Conservation (phyloP, 2,888 invertebrate species). For the Bellardia bayeri region DNA sequence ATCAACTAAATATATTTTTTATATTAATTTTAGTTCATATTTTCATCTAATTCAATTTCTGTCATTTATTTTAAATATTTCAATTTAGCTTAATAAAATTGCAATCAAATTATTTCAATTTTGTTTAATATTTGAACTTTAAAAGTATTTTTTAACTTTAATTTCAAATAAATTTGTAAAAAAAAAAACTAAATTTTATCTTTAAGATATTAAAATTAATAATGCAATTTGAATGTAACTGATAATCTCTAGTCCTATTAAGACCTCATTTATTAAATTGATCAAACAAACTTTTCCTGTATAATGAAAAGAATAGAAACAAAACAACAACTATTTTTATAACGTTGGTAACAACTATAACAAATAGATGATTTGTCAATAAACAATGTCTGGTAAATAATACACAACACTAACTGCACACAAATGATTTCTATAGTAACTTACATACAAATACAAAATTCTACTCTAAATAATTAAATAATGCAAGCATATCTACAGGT, state of each 20-base stretch:
- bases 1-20: too few relatives aligned
- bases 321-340: constrained; percentile 53
- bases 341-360: constrained; percentile 76
- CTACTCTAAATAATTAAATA: background rate
- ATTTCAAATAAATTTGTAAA: too few relatives aligned
- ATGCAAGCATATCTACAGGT: constrained; percentile 19
- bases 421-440: constrained; percentile 79
- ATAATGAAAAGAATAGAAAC: constrained; percentile 4
- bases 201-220: background rate
- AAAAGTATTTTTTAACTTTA: too few relatives aligned
- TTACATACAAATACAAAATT: constrained; percentile 22
- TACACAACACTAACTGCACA: constrained; percentile 20
- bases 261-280: constrained; percentile 77
- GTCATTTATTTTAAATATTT: too few relatives aligned
- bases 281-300: constrained; percentile 79
- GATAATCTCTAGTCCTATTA: constrained; percentile 32
- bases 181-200: too few relatives aligned
- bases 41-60: too few relatives aligned
- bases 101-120: too few relatives aligned
- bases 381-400: constrained; percentile 75
- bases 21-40: too few relatives aligned
- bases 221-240: background rate
- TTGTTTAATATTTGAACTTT: too few relatives aligned
- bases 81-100: too few relatives aligned
- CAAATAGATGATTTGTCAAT: constrained; percentile 79